Evolutionary conservation across 2,888 invertebrate genomes (phyloP), one percentile per base, ranked within the genome.

Genomic region (Heteromurus nitidus): DNA sequence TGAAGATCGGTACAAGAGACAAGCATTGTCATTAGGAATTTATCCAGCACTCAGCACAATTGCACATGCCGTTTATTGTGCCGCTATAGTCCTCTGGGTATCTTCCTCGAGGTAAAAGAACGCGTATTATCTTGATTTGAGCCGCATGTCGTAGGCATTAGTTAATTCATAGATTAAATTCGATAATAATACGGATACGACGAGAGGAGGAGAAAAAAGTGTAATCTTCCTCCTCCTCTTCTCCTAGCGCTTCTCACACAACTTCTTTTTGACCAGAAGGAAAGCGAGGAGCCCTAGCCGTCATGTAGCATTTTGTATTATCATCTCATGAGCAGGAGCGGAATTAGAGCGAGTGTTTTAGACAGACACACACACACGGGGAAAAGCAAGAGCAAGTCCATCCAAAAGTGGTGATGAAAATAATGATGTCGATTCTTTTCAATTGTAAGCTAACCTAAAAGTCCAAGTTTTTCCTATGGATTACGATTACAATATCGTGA

Each of bases 281-380:
- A 68, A 68, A 68, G 68, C 68, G 68, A 53, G 53, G 68, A 68
- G n/a, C n/a, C n/a, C n/a, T n/a, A 68, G 53, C 53, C n/a, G 31
- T 68, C 28, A 50, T 50, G n/a, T 68, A 22, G 13, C 28, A 11
- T 18, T 68, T 31, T 16, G 62, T 20, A 50, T 22, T 30, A 68
- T 42, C 68, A 68, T 42, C 31, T 42, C 68, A 68, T 42, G 20
- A 16, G 44, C 24, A 53, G 20, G 22, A 50, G 22, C 47, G 50
- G 65, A 50, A 50, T 30, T n/a, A 53, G 31, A 53, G 31, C 22
- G 18, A 13, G 11, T n/a, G n/a, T 53, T 30, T 26, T 28, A 22
- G 36, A 5, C n/a, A 47, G 47, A n/a, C n/a, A n/a, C n/a, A n/a
- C n/a, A n/a, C n/a, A n/a, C n/a, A n/a, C n/a, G n/a, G n/a, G n/a